Conservation (phyloP, 30 jellyfish, hydroid and myxozoan genomes). For the Cassiopea xamachana region DNA sequence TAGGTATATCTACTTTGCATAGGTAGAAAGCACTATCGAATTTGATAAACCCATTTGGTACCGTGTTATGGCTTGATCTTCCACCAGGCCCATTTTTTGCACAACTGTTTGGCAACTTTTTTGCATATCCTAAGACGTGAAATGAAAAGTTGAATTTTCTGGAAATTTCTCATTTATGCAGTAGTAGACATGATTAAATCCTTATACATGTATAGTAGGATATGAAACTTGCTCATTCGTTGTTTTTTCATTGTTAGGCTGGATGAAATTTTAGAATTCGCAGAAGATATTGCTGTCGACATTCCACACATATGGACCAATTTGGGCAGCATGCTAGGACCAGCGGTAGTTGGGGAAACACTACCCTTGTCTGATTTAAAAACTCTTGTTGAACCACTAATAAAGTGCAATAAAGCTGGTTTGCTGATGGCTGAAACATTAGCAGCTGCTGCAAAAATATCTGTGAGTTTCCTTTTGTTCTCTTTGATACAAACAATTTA, state of each 20-base stretch:
- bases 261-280: slow-evolving; percentile 35
- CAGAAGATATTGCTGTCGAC: slow-evolving; percentile 76
- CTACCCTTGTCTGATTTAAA: slow-evolving; percentile 72
- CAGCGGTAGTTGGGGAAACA: slow-evolving; percentile 66
- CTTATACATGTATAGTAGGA: background rate
- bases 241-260: slow-evolving; percentile 23
- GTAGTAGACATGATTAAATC: background rate
- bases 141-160: background rate
- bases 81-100: background rate
- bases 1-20: background rate
- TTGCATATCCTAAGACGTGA: background rate
- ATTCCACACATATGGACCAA: slow-evolving; percentile 80
- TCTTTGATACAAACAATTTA: background rate
- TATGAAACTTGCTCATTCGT: background rate
- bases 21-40: no score
- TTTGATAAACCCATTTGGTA: no score
- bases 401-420: slow-evolving; percentile 74
- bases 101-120: background rate
- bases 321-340: slow-evolving; percentile 82
- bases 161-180: background rate
- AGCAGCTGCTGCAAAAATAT: slow-evolving; percentile 75
- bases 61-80: no score
- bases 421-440: slow-evolving; percentile 84
- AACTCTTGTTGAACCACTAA: slow-evolving; percentile 78
- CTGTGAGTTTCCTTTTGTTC: slow-evolving; percentile 44